Conservation (phyloP, 1,140 invertebrate genomes). For the Drosophila subobscura region DNA sequence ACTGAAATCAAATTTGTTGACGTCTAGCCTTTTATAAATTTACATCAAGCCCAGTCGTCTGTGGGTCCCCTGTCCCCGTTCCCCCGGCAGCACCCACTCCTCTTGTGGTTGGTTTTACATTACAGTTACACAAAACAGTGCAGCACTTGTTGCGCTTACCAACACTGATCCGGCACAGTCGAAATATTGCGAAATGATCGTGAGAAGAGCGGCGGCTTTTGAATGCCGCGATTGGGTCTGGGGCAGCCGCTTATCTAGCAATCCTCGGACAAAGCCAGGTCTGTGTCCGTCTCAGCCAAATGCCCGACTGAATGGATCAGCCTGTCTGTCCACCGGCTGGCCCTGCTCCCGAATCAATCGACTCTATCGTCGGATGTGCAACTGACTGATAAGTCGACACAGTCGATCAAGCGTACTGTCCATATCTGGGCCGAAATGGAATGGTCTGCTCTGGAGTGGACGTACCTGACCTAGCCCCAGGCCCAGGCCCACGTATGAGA, state of each 20-base stretch:
- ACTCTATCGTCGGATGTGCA: conserved; percentile 44
- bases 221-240: conserved; percentile 38
- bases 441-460: no score
- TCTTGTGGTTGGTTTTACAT: conserved; percentile 68
- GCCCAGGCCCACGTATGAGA: conserved; percentile 18
- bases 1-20: conserved; percentile 57
- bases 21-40: conserved; percentile 71
- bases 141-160: conserved; percentile 51
- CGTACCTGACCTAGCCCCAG: conserved; percentile 45
- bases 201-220: conserved; percentile 55
- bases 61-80: neutral
- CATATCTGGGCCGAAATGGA: conserved; percentile 29
- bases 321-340: conserved; percentile 25
- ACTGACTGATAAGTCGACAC: conserved; percentile 30
- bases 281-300: conserved; percentile 36
- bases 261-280: conserved; percentile 50
- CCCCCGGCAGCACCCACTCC: neutral
- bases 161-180: conserved; percentile 52
- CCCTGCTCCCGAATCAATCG: conserved; percentile 51
- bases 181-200: conserved; percentile 51
- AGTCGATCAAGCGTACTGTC: conserved; percentile 42
- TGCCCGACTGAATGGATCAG: neutral
- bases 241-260: conserved; percentile 65
- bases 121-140: conserved; percentile 46
- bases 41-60: conserved; percentile 35